Evolutionary conservation across 2,888 invertebrate genomes (phyloP), one percentile per base, ranked within the genome.

Genomic region (Pardosa pseudoannulata): DNA sequence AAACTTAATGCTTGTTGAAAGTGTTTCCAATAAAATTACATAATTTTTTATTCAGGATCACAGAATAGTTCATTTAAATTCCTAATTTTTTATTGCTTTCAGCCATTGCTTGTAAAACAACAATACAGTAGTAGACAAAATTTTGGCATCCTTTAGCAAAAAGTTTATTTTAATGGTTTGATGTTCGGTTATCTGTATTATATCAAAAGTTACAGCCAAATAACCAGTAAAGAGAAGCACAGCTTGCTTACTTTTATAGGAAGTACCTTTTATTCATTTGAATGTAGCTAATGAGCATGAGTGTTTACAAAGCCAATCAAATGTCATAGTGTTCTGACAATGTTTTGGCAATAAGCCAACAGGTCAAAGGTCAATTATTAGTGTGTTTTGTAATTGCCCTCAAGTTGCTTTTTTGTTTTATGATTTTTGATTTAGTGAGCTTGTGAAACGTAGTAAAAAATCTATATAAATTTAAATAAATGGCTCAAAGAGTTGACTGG

Each of bases 271-370:
- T 16, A 9, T 56, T 73, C 19, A 56, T 56, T 56, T 56, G 29
- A 56, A 73, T 56, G 56, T 73, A 56, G 56, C 56, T 16, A 73
- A 56, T 73, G 29, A 73, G 56, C 56, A 19, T 70, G 70, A 70
- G 39, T 70, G 29, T 70, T 70, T 70, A 70, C 19, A 36, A 39
- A 70, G 70, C 41, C 70, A 32, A 13, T 70, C 7, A 39, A 27
- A 23, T 41, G 11, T n/a, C 13, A 41, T 68, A n/a, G n/a, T n/a
- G n/a, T n/a, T n/a, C n/a, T n/a, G n/a, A n/a, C n/a, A 29, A 31
- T 70, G 70, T 70, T 70, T 36, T 70, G 11, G 39, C 2, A 39
- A 70, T 70, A 1, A 36, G 19, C 7, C 41, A 41, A 70, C 27
- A 27, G 41, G 39, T 32, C 9, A 28, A 3, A 64, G 2, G 19